Base-by-base conservation (phyloP, 2,888 invertebrate genomes). In the Smittia aterrima region DNA sequence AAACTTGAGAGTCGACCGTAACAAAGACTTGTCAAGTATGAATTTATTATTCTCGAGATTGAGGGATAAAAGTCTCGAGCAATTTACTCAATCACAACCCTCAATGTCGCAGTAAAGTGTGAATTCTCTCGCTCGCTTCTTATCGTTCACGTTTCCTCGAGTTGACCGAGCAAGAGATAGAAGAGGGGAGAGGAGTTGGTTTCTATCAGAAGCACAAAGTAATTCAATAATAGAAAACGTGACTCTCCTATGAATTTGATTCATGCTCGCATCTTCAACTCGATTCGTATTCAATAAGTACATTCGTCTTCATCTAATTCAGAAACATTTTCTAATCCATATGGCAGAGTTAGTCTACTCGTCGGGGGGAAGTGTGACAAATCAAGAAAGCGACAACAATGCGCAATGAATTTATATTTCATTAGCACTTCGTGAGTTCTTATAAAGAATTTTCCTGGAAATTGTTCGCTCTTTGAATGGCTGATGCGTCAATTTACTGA, bases 171-270 rank as follows among this genome's bases (percentile, higher is more conserved):
- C 13, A 11, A 7, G n/a, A n/a, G n/a, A n/a, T n/a, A n/a, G n/a
- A n/a, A n/a, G n/a, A n/a, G 16, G n/a, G 67, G 7, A 53, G 27
- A 47, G 24, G 53, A 40, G 54, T 24, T n/a, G n/a, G n/a, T 38
- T 27, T 13, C 27, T 1, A 70, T 32, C 38, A 53, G 54, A 58
- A n/a, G 62, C 25, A 72, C 62, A 62, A 62, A 72, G 62, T 62
- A 72, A 72, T 72, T 72, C 72, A 72, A 72, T 72, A 72, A 72
- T 58, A 72, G 20, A 72, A 72, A 72, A 72, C 72, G 72, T 72
- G 72, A 72, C 72, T 72, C 7, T 62, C 27, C 40, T 72, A 40
- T 20, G 38, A 62, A 72, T 68, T 47, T 68, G 13, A 20, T 40
- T 67, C 62, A 62, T 58, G 20, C 22, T 38, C n/a, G 9, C 18